Conservation (phyloP, 2,888 invertebrate species). For the Lamproptera curius region DNA sequence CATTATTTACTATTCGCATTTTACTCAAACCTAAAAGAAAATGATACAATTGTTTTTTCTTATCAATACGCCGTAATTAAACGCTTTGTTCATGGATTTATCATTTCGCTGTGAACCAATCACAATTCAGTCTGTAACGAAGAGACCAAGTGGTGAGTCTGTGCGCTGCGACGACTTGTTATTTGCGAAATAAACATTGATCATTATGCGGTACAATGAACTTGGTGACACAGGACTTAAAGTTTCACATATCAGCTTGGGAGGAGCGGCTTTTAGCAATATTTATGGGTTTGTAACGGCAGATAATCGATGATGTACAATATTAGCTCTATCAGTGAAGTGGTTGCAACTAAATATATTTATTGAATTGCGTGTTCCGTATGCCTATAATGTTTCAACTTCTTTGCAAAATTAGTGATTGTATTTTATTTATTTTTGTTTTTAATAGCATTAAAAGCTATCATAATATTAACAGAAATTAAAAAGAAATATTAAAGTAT, state of each 20-base stretch:
- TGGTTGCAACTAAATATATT: neutral
- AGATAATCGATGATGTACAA: neutral
- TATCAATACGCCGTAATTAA: no score
- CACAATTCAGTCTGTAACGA: constrained; percentile 17
- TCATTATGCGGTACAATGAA: constrained; percentile 82
- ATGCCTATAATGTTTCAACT: no score
- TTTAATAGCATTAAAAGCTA: no score
- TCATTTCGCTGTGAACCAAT: constrained; percentile 7
- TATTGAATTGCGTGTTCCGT: no score
- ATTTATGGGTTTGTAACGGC: constrained; percentile 81
- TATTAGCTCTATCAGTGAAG: neutral
- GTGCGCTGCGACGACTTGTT: neutral
- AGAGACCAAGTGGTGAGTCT: constrained; percentile 1
- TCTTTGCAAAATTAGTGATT: no score
- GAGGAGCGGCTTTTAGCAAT: constrained; percentile 85
- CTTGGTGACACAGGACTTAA: constrained; percentile 86
- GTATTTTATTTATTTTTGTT: no score
- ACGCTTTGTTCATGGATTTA: no score
- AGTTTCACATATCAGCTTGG: constrained; percentile 85
- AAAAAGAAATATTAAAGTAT: no score
- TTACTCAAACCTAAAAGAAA: no score
- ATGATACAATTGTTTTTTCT: no score
- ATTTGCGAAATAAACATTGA: neutral
- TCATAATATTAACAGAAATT: no score
- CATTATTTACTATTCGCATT: no score